A percentile compares a stretch with the other conserved stretches of the same genome.
These are phyloP conservation scores for Gonioctena quinquepunctata DNA, from an alignment of 1,140 invertebrate genomes.

Conservation along the genomic window DNA sequence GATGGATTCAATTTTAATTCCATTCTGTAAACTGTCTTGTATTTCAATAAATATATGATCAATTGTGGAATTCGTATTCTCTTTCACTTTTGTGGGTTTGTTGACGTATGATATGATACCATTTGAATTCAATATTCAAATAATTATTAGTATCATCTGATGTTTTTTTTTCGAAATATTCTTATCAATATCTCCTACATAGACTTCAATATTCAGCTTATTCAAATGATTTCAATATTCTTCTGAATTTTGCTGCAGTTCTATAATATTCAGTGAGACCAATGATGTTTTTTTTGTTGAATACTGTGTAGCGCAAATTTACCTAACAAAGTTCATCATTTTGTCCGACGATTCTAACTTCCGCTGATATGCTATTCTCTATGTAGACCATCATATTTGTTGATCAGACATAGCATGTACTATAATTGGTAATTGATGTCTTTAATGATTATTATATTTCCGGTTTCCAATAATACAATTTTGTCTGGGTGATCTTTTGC, in stretches of 20 bases:
- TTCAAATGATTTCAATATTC: not conserved
- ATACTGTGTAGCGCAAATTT: not conserved
- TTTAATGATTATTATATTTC: not conserved
- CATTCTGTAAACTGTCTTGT: not conserved
- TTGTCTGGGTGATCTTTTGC: no score
- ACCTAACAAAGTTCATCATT: not conserved
- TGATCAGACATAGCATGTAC: not conserved
- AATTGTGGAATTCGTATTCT: not conserved
- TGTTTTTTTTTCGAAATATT: not conserved
- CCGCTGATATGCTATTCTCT: not conserved
- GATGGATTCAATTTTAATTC: not conserved
- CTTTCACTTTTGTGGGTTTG: not conserved
- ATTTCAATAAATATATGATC: not conserved
- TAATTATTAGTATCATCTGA: not conserved
- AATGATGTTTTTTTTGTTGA: not conserved
- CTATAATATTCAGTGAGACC: not conserved
- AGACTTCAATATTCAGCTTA: not conserved
- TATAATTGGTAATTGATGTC: not conserved
- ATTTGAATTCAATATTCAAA: constrained; percentile 2
- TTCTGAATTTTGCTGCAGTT: not conserved
- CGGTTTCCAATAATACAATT: constrained; percentile 3
- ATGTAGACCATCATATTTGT: constrained; percentile 6
- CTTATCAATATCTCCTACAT: not conserved
- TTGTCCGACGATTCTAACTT: not conserved
- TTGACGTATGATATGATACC: constrained; percentile 1